Conservation (phyloP, 2,888 invertebrate species). For the Pyrocoelia pectoralis region DNA sequence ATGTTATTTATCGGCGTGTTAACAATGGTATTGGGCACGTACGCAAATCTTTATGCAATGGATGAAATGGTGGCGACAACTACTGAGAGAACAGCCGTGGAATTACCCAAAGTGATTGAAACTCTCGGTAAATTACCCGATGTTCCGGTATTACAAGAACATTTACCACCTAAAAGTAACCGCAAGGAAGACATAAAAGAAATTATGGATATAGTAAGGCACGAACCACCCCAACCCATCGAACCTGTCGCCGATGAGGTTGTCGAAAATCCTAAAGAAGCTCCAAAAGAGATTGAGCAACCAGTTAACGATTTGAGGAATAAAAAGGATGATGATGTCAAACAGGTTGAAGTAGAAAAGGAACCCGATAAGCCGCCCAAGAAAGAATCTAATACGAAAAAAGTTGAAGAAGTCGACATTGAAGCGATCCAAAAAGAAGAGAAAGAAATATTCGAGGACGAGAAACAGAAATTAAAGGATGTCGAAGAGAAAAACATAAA, state of each 20-base stretch:
- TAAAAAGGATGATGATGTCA: too few relatives aligned
- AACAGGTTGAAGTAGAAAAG: neutral
- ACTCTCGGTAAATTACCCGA: slow-evolving; percentile 52
- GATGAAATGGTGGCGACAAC: slow-evolving; percentile 60
- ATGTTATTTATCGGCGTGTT: slow-evolving; percentile 84
- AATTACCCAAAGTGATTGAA: slow-evolving; percentile 55
- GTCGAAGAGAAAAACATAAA: slow-evolving; percentile 56
- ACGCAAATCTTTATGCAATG: slow-evolving; percentile 82
- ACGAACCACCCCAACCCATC: slow-evolving; percentile 58
- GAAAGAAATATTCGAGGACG: slow-evolving; percentile 57
- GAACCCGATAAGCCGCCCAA: neutral
- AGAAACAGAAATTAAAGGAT: slow-evolving; percentile 52
- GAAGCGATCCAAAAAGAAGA: slow-evolving; percentile 60
- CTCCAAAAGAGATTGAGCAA: neutral
- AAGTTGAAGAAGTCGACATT: slow-evolving; percentile 60
- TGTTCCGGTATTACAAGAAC: slow-evolving; percentile 2
- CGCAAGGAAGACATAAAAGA: slow-evolving; percentile 34
- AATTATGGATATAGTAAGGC: slow-evolving; percentile 51
- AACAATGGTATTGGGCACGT: slow-evolving; percentile 90
- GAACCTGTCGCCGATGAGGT: slow-evolving; percentile 50
- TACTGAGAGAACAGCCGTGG: slow-evolving; percentile 5
- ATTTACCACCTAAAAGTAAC: slow-evolving; percentile 16
- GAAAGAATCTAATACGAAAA: slow-evolving; percentile 49
- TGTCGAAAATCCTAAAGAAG: slow-evolving; percentile 19
- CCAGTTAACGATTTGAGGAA: too few relatives aligned